A percentile compares a stretch with the other conserved stretches of the same genome.
Conservation (phyloP, 2,797 vertebrate species). For the Lemur catta region DNA sequence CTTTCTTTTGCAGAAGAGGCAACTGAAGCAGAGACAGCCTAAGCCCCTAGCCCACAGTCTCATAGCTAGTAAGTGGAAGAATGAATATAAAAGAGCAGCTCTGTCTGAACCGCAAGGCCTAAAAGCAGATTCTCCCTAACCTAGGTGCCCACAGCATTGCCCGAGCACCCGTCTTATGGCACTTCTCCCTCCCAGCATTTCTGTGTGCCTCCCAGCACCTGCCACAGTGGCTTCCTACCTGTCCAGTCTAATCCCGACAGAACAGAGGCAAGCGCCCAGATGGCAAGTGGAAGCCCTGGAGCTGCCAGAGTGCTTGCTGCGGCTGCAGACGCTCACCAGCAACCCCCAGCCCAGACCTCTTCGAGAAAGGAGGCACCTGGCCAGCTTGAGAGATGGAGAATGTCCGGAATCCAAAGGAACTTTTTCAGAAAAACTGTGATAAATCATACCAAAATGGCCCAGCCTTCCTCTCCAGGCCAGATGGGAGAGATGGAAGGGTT, state of each 20-base stretch:
- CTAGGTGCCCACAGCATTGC: background rate
- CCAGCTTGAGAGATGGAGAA: background rate
- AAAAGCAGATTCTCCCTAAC: background rate
- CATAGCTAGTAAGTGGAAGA: background rate
- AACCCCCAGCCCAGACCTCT: background rate
- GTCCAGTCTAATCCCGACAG: background rate
- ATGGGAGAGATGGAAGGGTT: background rate
- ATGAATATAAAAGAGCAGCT: background rate
- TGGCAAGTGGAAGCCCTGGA: background rate
- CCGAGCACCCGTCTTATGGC: rapidly evolving
- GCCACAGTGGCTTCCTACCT: background rate
- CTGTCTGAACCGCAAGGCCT: background rate
- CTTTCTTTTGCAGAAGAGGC: background rate
- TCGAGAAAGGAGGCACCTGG: background rate
- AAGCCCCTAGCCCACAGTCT: background rate
- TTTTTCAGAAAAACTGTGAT: background rate
- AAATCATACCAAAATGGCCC: background rate
- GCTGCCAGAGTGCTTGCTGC: background rate
- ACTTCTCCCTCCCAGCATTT: background rate
- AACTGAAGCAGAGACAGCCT: background rate
- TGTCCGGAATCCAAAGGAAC: background rate
- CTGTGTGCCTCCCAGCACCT: background rate
- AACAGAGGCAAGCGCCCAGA: background rate
- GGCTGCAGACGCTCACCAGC: background rate
- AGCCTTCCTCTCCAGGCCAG: background rate